A percentile compares a stretch with the other conserved stretches of the same genome.
Evolutionary conservation across 2,797 vertebrate genomes (phyloP).

Genomic region (Salarias fasciatus): DNA sequence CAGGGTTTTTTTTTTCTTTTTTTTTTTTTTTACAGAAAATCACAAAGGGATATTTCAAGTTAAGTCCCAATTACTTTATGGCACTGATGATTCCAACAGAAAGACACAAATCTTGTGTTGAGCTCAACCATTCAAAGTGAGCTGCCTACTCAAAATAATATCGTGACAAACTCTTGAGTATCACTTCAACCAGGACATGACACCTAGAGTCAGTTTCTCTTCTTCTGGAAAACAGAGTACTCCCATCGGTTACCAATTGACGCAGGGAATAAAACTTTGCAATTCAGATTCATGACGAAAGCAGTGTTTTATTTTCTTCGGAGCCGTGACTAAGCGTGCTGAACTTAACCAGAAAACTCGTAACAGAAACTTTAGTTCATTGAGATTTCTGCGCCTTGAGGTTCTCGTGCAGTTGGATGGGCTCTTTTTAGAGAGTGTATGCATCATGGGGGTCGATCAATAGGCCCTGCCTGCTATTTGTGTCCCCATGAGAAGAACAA

Average conservation of each 20-base stretch:
- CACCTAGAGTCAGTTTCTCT: conserved; percentile 77
- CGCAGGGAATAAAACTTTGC: neutral
- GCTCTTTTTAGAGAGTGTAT: conserved; percentile 36
- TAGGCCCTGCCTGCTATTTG: conserved; percentile 63
- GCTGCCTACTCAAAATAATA: conserved; percentile 76
- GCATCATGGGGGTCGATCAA: conserved; percentile 61
- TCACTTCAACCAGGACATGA: conserved; percentile 76
- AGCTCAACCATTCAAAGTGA: conserved; percentile 78
- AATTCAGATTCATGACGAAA: neutral
- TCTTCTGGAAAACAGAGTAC: neutral
- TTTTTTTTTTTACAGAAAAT: conserved; percentile 75
- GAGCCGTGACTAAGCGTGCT: conserved; percentile 18
- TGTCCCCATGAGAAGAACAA: conserved; percentile 61
- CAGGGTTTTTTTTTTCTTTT: conserved; percentile 67
- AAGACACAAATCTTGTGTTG: conserved; percentile 80
- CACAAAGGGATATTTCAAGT: conserved; percentile 83
- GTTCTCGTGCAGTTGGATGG: conserved; percentile 46
- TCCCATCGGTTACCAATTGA: conserved; percentile 10
- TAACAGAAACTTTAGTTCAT: conserved; percentile 55
- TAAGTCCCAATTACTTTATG: conserved; percentile 80
- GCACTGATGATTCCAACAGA: conserved; percentile 79
- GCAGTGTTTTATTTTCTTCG: neutral
- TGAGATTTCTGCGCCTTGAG: conserved; percentile 49
- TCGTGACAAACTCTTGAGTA: conserved; percentile 81
- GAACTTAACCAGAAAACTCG: conserved; percentile 42